phyloP scores from a whole-genome alignment of 2,888 invertebrate species.

The Craniophora ligustri region DNA sequence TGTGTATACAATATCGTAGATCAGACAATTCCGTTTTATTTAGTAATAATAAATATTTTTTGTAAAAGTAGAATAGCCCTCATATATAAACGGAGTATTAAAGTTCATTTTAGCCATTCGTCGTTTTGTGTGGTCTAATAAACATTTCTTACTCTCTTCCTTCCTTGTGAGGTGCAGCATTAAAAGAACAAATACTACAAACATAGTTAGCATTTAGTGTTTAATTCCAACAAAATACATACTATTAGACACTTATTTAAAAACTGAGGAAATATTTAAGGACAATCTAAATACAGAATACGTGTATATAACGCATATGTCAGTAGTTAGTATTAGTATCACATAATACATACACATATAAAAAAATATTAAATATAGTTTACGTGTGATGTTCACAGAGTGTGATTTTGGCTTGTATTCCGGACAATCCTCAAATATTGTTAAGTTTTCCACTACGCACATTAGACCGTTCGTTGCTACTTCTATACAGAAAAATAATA shows the following conservation, averaged over 20 bases:
- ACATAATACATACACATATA: not conserved
- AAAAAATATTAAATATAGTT: constrained; percentile 10
- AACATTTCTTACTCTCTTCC: not conserved
- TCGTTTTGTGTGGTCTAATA: too few relatives aligned
- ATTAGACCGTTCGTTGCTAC: not conserved
- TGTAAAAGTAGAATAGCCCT: too few relatives aligned
- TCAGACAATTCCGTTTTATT: too few relatives aligned
- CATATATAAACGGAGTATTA: too few relatives aligned
- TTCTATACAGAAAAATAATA: constrained; percentile 1
- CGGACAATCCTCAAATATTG: constrained; percentile 20
- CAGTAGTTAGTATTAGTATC: not conserved
- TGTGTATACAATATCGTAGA: too few relatives aligned
- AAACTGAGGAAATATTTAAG: too few relatives aligned
- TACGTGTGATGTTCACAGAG: constrained; percentile 20
- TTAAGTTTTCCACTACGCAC: constrained; percentile 1
- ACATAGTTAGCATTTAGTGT: not conserved
- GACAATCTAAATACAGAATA: too few relatives aligned
- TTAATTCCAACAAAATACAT: not conserved
- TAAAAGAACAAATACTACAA: not conserved
- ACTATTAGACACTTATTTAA: not conserved
- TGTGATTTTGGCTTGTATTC: constrained; percentile 14
- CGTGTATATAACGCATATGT: too few relatives aligned
- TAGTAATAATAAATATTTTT: too few relatives aligned
- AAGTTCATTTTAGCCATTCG: too few relatives aligned
- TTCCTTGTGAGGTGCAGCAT: not conserved